Base-by-base conservation (phyloP, 1,140 invertebrate species). In the Schlechtendalia chinensis region DNA sequence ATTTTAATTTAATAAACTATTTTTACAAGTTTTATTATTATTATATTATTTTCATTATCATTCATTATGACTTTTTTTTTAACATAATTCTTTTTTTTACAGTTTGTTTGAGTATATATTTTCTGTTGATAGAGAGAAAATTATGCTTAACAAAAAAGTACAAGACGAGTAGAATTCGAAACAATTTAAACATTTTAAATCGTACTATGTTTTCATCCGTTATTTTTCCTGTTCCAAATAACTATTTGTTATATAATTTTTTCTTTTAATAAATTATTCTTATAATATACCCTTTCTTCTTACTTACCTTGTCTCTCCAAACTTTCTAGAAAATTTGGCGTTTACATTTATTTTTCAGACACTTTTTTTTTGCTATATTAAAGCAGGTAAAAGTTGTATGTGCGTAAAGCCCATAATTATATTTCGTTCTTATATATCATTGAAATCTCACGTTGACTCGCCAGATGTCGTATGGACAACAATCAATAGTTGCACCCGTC, bases 381-480 rank as follows among this genome's bases (percentile, higher is more conserved):
- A 69, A 69, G n/a, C n/a, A 12, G 39, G n/a, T 47, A 69, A 69
- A 69, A 69, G 39, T 47, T n/a, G 39, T 47, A 4, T 2, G 63
- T n/a, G 22, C n/a, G 39, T 39, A 4, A 3, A 4, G 65, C n/a
- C 65, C 39, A 69, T 47, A 47, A 69, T 69, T 69, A 69, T 47
- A 69, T n/a, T 69, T 22, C n/a, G n/a, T 69, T 16, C 12, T 19
- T 47, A 39, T 39, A 8, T 39, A 14, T 39, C 65, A 10, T 47
- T 5, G 39, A 45, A 47, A 47, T 69, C 6, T 69, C 65, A n/a
- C 39, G 65, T 69, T 24, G 45, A n/a, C 39, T 69, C 65, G 65
- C 65, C 39, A 69, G 65, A 69, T 47, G 65, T 69, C 65, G 39
- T 69, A 69, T 69, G 39, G 39, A 47, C 65, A 69, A 69, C 65